These are phyloP conservation scores for Percina caprodes DNA, from an alignment of 2,113 vertebrate genomes.

Conservation along the genomic window DNA sequence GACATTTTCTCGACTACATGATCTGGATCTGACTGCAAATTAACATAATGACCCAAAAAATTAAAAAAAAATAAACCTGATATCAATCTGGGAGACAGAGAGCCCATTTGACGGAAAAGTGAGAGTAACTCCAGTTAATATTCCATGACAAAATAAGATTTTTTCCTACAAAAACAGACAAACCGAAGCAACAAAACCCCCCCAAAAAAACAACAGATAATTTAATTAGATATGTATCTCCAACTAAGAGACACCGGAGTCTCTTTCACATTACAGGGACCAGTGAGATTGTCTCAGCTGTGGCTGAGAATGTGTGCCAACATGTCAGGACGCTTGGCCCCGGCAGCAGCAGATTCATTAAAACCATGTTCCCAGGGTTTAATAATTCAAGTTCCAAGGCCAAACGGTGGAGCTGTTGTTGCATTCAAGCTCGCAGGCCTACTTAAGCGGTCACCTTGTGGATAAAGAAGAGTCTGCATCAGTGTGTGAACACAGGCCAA, in stretches of 20 bases:
- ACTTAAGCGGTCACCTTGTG: not conserved
- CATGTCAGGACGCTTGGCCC: slow-evolving; percentile 25
- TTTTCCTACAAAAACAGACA: too few relatives aligned
- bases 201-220: too few relatives aligned
- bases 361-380: slow-evolving; percentile 3
- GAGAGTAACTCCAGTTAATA: not conserved
- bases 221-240: not conserved
- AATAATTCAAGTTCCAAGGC: slow-evolving; percentile 42
- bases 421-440: not conserved
- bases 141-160: not conserved
- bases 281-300: slow-evolving; percentile 38
- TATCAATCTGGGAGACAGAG: not conserved
- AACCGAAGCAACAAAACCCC: not conserved
- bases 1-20: not conserved
- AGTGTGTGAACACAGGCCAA: slow-evolving; percentile 1
- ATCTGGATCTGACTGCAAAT: too few relatives aligned
- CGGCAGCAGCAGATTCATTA: slow-evolving; percentile 3
- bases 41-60: too few relatives aligned
- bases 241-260: slow-evolving; percentile 8
- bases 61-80: not conserved
- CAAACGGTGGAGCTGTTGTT: slow-evolving; percentile 22
- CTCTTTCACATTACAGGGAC: slow-evolving; percentile 17
- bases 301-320: slow-evolving; percentile 29
- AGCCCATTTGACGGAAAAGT: not conserved
- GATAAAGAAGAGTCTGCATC: too few relatives aligned